phyloP scores from a whole-genome alignment of 2,797 vertebrate species.

The Darevskia nairensis region DNA sequence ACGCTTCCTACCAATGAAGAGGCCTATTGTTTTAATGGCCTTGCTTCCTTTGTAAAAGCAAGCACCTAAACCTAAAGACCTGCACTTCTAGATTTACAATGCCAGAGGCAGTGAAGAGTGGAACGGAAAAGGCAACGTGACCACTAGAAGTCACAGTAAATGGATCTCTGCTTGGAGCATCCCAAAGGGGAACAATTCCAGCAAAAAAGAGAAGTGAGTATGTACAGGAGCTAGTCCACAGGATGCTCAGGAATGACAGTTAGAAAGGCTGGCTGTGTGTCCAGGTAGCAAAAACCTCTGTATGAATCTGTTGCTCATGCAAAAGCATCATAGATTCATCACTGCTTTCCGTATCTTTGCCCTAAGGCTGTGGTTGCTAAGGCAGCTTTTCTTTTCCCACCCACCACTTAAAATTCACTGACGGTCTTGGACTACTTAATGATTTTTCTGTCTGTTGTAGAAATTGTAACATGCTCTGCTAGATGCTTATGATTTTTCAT shows the following conservation, averaged over 20 bases:
- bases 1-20: no score
- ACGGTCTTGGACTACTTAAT: no score
- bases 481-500: no score
- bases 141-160: background rate
- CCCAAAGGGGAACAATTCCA: background rate
- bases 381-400: no score
- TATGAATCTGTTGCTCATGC: background rate
- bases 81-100: background rate
- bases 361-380: no score
- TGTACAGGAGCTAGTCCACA: background rate
- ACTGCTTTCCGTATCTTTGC: background rate
- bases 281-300: background rate
- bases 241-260: background rate
- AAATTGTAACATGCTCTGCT: no score
- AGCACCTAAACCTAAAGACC: background rate
- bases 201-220: background rate
- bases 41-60: background rate
- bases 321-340: background rate
- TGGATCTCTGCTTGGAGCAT: background rate
- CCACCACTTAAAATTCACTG: no score
- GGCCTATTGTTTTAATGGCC: no score
- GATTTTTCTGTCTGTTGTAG: no score
- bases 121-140: no score
- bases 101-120: background rate
- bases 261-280: background rate